phyloP scores from a whole-genome alignment of 2,797 vertebrate species.

The Malurus leucopterus region DNA sequence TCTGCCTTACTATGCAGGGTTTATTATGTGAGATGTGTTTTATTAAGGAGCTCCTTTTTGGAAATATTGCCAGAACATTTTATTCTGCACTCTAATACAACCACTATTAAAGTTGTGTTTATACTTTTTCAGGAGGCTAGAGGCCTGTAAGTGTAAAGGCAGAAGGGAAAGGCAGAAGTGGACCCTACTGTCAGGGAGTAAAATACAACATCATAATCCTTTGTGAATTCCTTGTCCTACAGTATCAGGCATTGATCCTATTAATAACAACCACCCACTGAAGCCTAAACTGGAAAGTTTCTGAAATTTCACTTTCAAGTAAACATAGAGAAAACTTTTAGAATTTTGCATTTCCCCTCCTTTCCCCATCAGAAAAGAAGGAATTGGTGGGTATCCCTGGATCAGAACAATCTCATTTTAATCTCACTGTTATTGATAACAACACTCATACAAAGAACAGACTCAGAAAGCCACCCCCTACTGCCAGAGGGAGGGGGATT shows the following conservation, averaged over 20 bases:
- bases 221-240: neutral
- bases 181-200: neutral
- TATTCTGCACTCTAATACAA: neutral
- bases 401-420: neutral
- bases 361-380: neutral
- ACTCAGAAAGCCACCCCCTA: neutral
- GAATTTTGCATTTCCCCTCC: neutral
- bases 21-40: neutral
- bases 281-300: neutral
- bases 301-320: neutral
- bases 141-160: neutral
- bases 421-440: neutral
- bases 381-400: neutral
- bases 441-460: neutral
- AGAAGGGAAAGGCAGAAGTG: neutral
- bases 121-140: neutral
- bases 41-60: neutral
- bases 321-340: neutral
- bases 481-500: neutral
- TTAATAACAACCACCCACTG: accelerated
- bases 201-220: neutral
- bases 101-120: neutral
- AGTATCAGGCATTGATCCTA: neutral
- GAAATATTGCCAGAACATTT: neutral
- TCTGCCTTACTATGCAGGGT: neutral